These are phyloP conservation scores for Siderastrea siderea DNA, from an alignment of 92 coral and sea anemone genomes.

Conservation along the genomic window DNA sequence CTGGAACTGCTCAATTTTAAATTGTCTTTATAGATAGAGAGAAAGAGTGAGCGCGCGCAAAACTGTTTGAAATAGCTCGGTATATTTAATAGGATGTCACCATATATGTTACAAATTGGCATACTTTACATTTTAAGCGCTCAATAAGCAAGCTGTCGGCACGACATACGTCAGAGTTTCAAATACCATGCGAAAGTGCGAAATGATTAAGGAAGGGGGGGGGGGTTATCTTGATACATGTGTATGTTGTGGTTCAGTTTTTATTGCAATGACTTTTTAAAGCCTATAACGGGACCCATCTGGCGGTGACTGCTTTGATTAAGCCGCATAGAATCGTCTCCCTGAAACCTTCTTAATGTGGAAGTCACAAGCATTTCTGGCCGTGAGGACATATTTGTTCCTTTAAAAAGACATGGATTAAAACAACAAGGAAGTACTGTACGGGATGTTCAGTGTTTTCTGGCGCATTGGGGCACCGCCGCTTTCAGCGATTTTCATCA, in stretches of 20 bases:
- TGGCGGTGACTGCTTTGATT: too few species aligned
- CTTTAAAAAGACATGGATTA: neutral
- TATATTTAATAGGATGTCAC: neutral
- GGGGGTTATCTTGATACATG: too few species aligned
- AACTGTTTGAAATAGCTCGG: neutral
- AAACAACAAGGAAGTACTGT: constrained; percentile 5
- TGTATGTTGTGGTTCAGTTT: too few species aligned
- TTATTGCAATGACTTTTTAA: too few species aligned
- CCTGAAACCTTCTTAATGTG: too few species aligned
- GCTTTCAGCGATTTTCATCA: neutral
- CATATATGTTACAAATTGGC: neutral
- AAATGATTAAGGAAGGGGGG: neutral
- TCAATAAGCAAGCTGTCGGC: neutral
- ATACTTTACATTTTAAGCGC: constrained; percentile 3
- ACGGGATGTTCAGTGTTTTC: neutral
- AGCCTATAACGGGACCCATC: too few species aligned
- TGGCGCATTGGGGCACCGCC: neutral
- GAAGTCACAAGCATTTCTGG: too few species aligned
- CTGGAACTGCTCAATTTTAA: neutral
- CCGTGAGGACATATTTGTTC: too few species aligned
- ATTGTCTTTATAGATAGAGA: too few species aligned
- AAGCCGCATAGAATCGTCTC: too few species aligned
- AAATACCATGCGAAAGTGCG: neutral
- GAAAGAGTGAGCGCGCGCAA: neutral
- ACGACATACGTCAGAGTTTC: neutral